Percentiles rank a stretch among this genome's conserved stretches.
Conservation (phyloP, 1,140 invertebrate species). For the Aphis craccivora region DNA sequence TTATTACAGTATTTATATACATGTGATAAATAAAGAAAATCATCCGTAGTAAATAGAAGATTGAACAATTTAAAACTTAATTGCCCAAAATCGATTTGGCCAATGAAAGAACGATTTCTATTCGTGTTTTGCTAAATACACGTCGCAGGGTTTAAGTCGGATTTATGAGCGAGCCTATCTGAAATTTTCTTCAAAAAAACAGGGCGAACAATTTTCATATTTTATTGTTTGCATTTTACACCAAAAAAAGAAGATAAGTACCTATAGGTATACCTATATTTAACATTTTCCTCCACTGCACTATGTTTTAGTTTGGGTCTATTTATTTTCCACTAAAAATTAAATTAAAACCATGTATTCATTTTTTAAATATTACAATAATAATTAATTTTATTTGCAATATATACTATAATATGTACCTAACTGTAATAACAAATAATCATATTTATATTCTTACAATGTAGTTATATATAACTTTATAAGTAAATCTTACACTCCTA, state of each 20-base stretch:
- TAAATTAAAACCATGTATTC: no score
- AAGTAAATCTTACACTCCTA: no score
- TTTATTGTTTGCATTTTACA: neutral
- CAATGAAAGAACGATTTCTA: conserved; percentile 1
- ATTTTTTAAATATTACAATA: no score
- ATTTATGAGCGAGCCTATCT: neutral
- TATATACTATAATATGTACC: no score
- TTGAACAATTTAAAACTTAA: conserved; percentile 44
- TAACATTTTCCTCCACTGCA: no score
- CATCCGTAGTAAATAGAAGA: neutral
- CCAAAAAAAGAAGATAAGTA: neutral
- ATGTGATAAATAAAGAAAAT: neutral
- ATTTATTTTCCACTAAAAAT: no score
- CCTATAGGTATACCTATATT: no score
- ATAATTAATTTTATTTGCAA: no score
- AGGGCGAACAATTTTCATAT: neutral
- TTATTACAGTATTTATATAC: neutral
- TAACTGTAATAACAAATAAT: no score
- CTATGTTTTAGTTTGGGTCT: no score
- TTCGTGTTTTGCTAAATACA: neutral
- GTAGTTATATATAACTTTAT: no score
- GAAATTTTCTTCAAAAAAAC: neutral
- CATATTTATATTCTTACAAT: no score
- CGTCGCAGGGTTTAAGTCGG: neutral
- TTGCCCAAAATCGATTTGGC: conserved; percentile 20